Evolutionary conservation across 2,888 invertebrate species (phyloP), one percentile per base, ranked within the genome.

Genomic region (Heliconius sara): DNA sequence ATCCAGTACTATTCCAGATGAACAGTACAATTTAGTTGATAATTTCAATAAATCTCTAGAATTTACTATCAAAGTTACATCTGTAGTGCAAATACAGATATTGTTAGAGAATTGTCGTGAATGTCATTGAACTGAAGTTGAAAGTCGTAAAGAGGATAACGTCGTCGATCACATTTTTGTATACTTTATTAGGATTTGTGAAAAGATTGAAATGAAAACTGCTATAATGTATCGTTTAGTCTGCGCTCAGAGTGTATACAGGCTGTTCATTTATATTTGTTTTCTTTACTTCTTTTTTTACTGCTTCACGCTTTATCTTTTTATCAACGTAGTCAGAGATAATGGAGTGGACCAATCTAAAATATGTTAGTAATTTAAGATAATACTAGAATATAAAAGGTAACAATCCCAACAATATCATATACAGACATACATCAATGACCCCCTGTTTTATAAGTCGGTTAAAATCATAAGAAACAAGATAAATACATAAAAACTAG

Each of bases 181-280:
- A 34, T 57, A 70, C 70, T 25, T 70, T 70, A 70, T 70, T 43
- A n/a, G 43, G 25, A 25, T 70, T 70, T 39, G 65, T 10, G 16
- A 27, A 65, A 65, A 13, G 25, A 65, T 13, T 65, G 65, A 27
- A 65, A 65, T 25, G 25, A 65, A 27, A 65, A 27, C 25, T 25
- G 25, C 12, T 27, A 27, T 27, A 22, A 57, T 57, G 25, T 65
- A 65, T 25, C 27, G 65, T 65, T 25, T 65, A 65, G 25, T n/a
- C 25, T 27, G 25, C 27, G 65, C 13, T 65, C 12, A 25, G 16
- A 65, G 25, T 13, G 27, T 65, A 65, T 65, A 27, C 25, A 65
- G 63, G 10, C 63, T n/a, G 63, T 10, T 63, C 2, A 12, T 25
- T 65, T 3, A n/a, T 57, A 19, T 57, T 57, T 9, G 10, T 57